Evolutionary conservation across 2,888 invertebrate genomes (phyloP).

Genomic region (Drosophila subsilvestris): DNA sequence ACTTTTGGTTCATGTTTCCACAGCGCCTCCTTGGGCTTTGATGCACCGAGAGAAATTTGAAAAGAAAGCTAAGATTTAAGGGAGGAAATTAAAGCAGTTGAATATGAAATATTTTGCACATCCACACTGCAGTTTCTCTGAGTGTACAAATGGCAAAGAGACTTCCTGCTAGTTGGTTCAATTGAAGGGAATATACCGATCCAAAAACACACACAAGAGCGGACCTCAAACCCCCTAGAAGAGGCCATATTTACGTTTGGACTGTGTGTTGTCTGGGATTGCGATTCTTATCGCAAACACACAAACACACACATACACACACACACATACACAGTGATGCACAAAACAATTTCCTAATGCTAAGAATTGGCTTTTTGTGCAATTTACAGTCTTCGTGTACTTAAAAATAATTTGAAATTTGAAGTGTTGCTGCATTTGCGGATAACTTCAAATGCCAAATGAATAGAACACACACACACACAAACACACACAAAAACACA

Average conservation of each 20-base stretch:
- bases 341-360: constrained; percentile 74
- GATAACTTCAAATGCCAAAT: constrained; percentile 43
- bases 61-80: not conserved
- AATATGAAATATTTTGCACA: no score
- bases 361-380: constrained; percentile 70
- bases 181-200: constrained; percentile 13
- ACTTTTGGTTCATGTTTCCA: constrained; percentile 46
- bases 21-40: constrained; percentile 24
- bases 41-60: constrained; percentile 10
- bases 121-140: not conserved
- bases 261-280: constrained; percentile 40
- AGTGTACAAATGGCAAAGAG: not conserved
- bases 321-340: constrained; percentile 2
- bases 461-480: constrained; percentile 8
- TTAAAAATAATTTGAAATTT: constrained; percentile 69
- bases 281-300: constrained; percentile 33
- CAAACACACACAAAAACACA: no score
- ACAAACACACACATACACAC: not conserved
- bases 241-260: constrained; percentile 39
- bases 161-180: constrained; percentile 1
- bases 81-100: not conserved
- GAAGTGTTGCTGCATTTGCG: constrained; percentile 46
- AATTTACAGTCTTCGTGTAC: constrained; percentile 69
- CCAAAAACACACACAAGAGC: constrained; percentile 22
- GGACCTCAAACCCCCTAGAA: constrained; percentile 7